These are phyloP conservation scores for Heterotilapia buettikoferi DNA, from an alignment of 2,113 vertebrate species.

Conservation along the genomic window DNA sequence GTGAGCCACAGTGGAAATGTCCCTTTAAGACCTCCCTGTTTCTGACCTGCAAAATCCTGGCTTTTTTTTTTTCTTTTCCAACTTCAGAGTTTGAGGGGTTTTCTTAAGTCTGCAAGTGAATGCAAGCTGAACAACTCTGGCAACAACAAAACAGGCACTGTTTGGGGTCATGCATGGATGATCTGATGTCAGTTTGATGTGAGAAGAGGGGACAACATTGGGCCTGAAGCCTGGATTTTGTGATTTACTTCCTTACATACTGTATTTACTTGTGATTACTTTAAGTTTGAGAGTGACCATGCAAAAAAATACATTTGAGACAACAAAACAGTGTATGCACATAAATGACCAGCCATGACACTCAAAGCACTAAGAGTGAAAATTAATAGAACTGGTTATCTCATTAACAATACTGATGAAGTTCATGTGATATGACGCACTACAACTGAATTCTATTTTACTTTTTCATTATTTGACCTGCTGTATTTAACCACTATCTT, in stretches of 20 bases:
- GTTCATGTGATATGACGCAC: neutral
- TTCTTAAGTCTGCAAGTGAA: neutral
- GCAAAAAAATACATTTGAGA: neutral
- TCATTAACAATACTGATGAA: neutral
- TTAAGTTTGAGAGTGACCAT: neutral
- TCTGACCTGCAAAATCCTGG: neutral
- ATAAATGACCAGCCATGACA: neutral
- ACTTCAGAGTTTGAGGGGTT: rapidly evolving
- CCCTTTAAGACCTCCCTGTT: neutral
- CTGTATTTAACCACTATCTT: neutral
- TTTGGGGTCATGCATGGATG: neutral
- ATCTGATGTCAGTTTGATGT: neutral
- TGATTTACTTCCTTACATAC: neutral
- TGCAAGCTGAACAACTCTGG: neutral
- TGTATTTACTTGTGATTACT: neutral
- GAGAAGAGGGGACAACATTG: neutral
- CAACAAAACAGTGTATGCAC: neutral
- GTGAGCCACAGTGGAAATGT: neutral
- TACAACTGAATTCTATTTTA: neutral
- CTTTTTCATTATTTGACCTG: neutral
- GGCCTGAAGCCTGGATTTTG: neutral
- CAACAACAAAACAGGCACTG: neutral
- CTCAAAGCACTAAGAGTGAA: neutral
- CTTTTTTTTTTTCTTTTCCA: neutral
- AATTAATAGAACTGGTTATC: neutral